Base-by-base conservation (phyloP, 2,888 invertebrate species). In the Nemurella pictetii region DNA sequence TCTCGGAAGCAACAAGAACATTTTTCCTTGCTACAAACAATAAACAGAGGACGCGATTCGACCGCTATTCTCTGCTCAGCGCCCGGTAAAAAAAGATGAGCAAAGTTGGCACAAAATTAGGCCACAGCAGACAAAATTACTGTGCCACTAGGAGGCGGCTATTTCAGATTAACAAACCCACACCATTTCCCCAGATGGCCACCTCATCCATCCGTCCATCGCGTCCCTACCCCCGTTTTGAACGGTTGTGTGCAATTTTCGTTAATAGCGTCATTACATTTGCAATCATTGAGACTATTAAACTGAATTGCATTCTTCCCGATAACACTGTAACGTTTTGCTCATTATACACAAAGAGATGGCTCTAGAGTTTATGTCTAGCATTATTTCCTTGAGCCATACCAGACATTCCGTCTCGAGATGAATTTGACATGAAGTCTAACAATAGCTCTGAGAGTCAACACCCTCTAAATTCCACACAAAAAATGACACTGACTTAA, bases 131-230 rank as follows among this genome's bases (percentile, higher is more conserved):
- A 55, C 55, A 2, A 26, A 75, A 75, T 28, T 28, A 26, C 28
- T 75, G 75, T 27, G 75, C 75, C 75, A 30, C 26, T n/a, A n/a
- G n/a, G 78, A 29, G 29, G 9, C 27, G 72, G 82, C 82, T 82
- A 82, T 82, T 82, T 82, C 82, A 29, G 82, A 5, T 75, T 26
- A 75, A 7, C 75, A 27, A 72, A 55, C 82, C 55, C 29, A 55
- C 72, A 28, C 25, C 36, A 29, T 32, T n/a, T 25, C 80, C 32
- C 80, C 80, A 81, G 80, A 81, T 81, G 80, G 80, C 1, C 55
- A 55, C 55, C 55, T 55, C n/a, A n/a, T n/a, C 55, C 32, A 3
- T 32, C 32, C 32, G 15, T 55, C 55, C 20, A 12, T 55, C 55
- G 15, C 55, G 20, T 20, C 55, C 55, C 55, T 55, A 55, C 9